Base-by-base conservation (phyloP, 2,888 invertebrate species). In the Eupithecia centaureata region DNA sequence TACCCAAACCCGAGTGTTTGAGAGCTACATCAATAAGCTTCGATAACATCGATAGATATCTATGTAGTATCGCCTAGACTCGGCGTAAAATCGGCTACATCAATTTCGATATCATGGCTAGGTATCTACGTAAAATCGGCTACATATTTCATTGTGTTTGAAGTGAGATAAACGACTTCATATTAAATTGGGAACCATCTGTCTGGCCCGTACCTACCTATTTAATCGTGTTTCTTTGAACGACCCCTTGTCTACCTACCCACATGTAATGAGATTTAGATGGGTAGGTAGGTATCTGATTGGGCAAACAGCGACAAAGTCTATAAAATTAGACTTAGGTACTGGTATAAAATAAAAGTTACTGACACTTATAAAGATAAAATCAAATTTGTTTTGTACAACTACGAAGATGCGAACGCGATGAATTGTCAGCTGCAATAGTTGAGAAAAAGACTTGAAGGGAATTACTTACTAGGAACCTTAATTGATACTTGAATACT, bases 141-240 rank as follows among this genome's bases (percentile, higher is more conserved):
- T 56, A 30, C 30, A 28, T 54, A 54, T 32, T 32, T 61, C 61
- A 33, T 38, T 33, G 18, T 35, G 32, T 33, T 32, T 61, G 51
- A 32, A 38, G 51, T 33, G 18, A 32, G 51, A 52, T 33, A 51
- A 51, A 52, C 52, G 32, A 61, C 32, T 52, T 38, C 10, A 52
- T 33, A 27, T 61, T 42, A 35, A 56, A 60, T 42, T 42, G 60
- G 18, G 27, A 56, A 18, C 30, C 47, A 47, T 56, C 54, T 28
- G 28, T 25, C 54, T 30, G 54, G 15, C 10, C 54, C 54, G 30
- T 30, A n/a, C n/a, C n/a, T n/a, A n/a, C n/a, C n/a, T n/a, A n/a
- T 28, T 15, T 18, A 30, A 28, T n/a, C 28, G 30, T 1, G 15
- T 54, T 28, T 28, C n/a, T 28, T 28, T 54, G 28, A 54, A 8